Percentiles rank a stretch among this genome's conserved stretches.
phyloP scores from a whole-genome alignment of 1,140 invertebrate genomes.

The Psix sp. region DNA sequence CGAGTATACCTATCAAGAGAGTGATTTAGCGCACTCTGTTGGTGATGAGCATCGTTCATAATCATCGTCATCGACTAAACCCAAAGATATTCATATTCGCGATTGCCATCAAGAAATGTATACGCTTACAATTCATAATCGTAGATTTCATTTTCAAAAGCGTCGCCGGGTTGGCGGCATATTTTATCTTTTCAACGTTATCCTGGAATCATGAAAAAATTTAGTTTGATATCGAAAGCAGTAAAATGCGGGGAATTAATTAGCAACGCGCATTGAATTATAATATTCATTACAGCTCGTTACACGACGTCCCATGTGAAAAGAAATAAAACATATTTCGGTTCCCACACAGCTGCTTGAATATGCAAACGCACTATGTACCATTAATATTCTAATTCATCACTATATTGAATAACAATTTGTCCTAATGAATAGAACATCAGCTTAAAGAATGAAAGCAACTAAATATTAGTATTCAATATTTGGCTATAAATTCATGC shows the following conservation, averaged over 20 bases:
- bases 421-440: slow-evolving; percentile 51
- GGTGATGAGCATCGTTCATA: too few relatives aligned
- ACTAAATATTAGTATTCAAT: slow-evolving; percentile 27
- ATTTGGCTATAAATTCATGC: slow-evolving; percentile 13
- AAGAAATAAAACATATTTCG: slow-evolving; percentile 22
- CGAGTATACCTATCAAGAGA: too few relatives aligned
- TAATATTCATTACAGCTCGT: slow-evolving; percentile 22
- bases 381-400: slow-evolving; percentile 52
- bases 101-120: too few relatives aligned
- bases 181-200: not conserved
- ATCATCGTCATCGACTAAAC: too few relatives aligned
- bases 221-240: not conserved
- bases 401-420: slow-evolving; percentile 51
- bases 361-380: slow-evolving; percentile 27
- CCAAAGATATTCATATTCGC: too few relatives aligned
- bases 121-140: too few relatives aligned
- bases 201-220: too few relatives aligned
- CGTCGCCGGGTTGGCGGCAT: not conserved
- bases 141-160: too few relatives aligned
- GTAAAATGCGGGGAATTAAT: slow-evolving; percentile 4
- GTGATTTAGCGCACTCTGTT: too few relatives aligned
- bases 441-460: slow-evolving; percentile 9
- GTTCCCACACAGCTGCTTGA: slow-evolving; percentile 17
- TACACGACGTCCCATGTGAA: slow-evolving; percentile 16
- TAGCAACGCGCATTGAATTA: slow-evolving; percentile 15